A percentile compares a stretch with the other conserved stretches of the same genome.
These are phyloP conservation scores for Caenorhabditis becei DNA, from an alignment of 2,888 invertebrate genomes.

Conservation along the genomic window DNA sequence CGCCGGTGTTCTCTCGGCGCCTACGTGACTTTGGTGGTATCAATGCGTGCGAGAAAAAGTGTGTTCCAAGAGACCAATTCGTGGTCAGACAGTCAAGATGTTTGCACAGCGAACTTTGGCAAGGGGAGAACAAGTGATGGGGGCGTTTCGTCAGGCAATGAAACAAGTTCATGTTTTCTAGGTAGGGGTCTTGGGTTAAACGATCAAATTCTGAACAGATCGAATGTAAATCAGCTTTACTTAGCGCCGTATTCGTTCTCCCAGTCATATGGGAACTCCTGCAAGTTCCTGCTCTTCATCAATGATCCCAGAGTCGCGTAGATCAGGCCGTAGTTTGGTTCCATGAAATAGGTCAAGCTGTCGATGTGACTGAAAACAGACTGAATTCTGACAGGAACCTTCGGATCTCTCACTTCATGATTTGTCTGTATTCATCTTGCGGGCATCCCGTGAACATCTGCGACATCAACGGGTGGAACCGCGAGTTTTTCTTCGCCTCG, in stretches of 20 bases:
- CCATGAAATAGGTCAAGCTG: conserved; percentile 57
- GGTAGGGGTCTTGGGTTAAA: no score
- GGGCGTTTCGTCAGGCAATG: no score
- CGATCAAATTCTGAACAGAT: no score
- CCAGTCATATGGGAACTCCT: conserved; percentile 61
- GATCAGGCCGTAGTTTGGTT: conserved; percentile 65
- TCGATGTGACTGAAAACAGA: conserved; percentile 63
- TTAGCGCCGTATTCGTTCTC: conserved; percentile 46
- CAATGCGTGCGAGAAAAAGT: neutral
- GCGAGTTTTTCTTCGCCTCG: conserved; percentile 60
- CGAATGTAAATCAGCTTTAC: neutral
- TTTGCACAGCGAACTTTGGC: neutral
- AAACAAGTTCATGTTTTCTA: no score
- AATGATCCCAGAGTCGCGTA: conserved; percentile 58
- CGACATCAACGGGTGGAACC: conserved; percentile 40
- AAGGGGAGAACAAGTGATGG: no score
- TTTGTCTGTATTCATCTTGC: conserved; percentile 56
- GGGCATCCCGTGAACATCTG: conserved; percentile 63
- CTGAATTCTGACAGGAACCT: neutral
- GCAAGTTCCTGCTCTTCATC: conserved; percentile 50
- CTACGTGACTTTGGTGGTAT: conserved; percentile 20
- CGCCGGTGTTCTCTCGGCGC: neutral
- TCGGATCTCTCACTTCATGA: conserved; percentile 57
- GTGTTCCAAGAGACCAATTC: neutral
- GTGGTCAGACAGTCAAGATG: neutral